These are phyloP conservation scores for Vombatus ursinus DNA, from an alignment of 2,113 vertebrate genomes.

Conservation along the genomic window DNA sequence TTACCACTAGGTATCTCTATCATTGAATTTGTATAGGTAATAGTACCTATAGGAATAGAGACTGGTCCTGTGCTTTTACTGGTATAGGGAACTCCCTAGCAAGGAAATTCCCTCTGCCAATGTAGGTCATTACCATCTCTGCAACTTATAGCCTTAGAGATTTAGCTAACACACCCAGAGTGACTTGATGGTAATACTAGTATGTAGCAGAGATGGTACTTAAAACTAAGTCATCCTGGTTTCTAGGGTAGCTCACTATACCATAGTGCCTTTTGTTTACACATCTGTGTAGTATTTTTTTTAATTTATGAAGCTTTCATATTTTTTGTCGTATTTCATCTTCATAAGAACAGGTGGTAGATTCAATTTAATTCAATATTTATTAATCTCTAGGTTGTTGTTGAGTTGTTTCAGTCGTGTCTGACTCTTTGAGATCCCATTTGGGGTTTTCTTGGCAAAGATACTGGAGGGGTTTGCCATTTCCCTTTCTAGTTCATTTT, in stretches of 20 bases:
- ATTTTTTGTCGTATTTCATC: not conserved
- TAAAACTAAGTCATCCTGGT: not conserved
- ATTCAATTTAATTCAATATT: not conserved
- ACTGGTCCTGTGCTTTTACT: not conserved
- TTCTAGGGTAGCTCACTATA: not conserved
- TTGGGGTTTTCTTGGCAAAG: not conserved
- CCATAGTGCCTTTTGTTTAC: not conserved
- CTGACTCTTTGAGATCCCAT: not conserved
- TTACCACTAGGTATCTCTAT: not conserved
- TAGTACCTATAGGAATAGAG: not conserved
- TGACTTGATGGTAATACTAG: not conserved
- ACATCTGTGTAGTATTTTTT: not conserved
- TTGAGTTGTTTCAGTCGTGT: not conserved
- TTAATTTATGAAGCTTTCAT: not conserved
- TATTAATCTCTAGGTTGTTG: not conserved
- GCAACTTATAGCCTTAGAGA: not conserved
- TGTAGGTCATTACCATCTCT: not conserved
- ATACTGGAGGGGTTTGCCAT: not conserved
- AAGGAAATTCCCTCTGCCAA: not conserved
- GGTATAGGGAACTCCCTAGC: not conserved
- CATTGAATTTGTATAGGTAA: not conserved
- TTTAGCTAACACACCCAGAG: not conserved
- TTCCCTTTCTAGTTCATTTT: not conserved
- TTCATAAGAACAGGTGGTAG: not conserved
- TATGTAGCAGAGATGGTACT: not conserved